Percentiles rank a stretch among this genome's conserved stretches.
Evolutionary conservation across 1,140 invertebrate genomes (phyloP).

Genomic region (Hylyphantes graminicola): DNA sequence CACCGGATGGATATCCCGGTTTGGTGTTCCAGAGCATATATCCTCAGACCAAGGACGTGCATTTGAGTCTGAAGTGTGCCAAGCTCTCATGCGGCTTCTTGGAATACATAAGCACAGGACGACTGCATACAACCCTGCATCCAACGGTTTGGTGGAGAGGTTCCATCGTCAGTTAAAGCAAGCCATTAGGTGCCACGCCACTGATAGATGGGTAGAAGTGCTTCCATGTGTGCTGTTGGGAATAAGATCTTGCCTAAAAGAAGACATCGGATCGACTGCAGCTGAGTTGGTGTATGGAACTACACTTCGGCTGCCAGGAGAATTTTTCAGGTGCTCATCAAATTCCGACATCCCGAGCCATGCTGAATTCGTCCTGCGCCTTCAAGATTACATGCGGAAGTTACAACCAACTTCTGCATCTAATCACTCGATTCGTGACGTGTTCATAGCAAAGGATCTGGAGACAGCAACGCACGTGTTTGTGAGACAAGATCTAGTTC

Average conservation of each 20-base stretch:
- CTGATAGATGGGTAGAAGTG: not conserved
- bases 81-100: not conserved
- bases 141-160: not conserved
- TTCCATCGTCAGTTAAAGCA: not conserved
- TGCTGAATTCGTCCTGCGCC: not conserved
- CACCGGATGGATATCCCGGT: too few species aligned
- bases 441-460: not conserved
- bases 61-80: not conserved
- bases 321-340: not conserved
- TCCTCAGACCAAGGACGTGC: not conserved
- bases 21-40: not conserved
- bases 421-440: not conserved
- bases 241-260: not conserved
- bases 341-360: not conserved
- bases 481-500: not conserved
- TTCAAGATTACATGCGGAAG: not conserved
- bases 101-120: not conserved
- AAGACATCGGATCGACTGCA: not conserved
- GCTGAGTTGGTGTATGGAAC: not conserved
- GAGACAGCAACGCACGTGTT: not conserved
- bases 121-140: not conserved
- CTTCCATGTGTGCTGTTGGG: not conserved
- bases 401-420: not conserved
- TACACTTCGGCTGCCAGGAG: not conserved
- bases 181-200: not conserved